phyloP scores from a whole-genome alignment of 2,888 invertebrate genomes.

The Calameuta filiformis region DNA sequence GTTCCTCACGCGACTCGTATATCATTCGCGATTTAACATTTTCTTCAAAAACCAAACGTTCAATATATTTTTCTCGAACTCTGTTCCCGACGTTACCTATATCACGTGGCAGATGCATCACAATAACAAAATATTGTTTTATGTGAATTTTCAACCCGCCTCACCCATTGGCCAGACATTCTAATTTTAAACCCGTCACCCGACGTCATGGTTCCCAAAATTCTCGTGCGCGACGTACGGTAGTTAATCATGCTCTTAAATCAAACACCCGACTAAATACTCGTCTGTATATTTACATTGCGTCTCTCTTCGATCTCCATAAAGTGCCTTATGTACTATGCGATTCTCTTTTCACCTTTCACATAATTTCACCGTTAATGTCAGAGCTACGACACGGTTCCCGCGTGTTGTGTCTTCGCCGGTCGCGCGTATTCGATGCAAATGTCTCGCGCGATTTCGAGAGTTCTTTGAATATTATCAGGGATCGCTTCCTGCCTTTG shows the following conservation, averaged over 20 bases:
- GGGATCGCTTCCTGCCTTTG: not conserved
- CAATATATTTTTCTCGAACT: not conserved
- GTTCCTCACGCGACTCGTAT: not conserved
- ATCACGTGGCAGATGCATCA: not conserved
- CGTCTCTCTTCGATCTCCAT: not conserved
- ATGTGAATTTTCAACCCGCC: not conserved
- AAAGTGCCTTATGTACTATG: not conserved
- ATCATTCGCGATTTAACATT: not conserved
- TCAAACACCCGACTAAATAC: not conserved
- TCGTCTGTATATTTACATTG: not conserved
- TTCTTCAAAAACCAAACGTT: not conserved
- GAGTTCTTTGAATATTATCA: not conserved
- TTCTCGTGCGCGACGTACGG: not conserved
- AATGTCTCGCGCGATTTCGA: not conserved
- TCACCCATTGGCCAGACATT: not conserved
- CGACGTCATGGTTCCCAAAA: not conserved
- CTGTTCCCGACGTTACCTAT: too few relatives aligned
- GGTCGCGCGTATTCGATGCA: not conserved
- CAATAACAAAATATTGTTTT: not conserved
- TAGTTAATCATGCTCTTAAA: not conserved
- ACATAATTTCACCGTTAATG: not conserved
- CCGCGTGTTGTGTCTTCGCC: not conserved
- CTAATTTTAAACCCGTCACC: not conserved
- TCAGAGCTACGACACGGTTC: not conserved
- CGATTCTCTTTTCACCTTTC: not conserved